Percentiles rank a stretch among this genome's conserved stretches.
phyloP scores from a whole-genome alignment of 37 sponge, comb jelly and placozoan species.

The Agelas oroides region DNA sequence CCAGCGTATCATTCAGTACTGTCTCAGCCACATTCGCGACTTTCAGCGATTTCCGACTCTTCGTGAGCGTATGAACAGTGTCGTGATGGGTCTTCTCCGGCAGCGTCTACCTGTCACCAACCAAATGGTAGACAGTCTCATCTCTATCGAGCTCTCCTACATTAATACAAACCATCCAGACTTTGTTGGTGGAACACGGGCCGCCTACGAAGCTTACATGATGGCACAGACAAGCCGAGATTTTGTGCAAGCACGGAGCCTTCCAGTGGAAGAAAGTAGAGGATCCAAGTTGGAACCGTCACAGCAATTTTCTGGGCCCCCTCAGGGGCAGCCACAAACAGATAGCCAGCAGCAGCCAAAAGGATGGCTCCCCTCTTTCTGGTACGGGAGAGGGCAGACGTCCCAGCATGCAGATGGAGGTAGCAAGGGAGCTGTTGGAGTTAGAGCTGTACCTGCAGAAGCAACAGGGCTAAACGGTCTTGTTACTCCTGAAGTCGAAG shows the following conservation, averaged over 20 bases:
- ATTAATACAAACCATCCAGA: constrained; percentile 99
- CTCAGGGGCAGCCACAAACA: neutral
- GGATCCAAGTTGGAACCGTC: neutral
- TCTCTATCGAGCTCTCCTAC: constrained; percentile 96
- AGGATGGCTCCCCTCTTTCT: neutral
- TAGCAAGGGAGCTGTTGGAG: neutral
- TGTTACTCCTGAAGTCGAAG: neutral
- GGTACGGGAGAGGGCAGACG: neutral
- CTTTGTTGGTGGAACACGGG: constrained; percentile 89
- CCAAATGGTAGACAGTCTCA: constrained; percentile 95
- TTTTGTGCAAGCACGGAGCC: neutral
- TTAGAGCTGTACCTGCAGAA: neutral
- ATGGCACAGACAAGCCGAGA: constrained; percentile 48
- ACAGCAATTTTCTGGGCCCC: neutral
- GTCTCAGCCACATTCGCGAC: constrained; percentile 71
- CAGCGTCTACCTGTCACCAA: constrained; percentile 87
- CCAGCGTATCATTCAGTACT: constrained; percentile 92
- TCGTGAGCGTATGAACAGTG: constrained; percentile 79
- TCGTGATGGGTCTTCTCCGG: constrained; percentile 81
- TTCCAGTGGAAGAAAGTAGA: neutral
- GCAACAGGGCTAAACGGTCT: neutral
- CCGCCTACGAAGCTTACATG: constrained; percentile 84
- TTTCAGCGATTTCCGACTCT: constrained; percentile 92
- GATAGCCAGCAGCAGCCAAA: neutral
- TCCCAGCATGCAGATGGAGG: constrained; percentile 1